phyloP scores from a whole-genome alignment of 2,797 vertebrate species.

The Tapirus indicus region DNA sequence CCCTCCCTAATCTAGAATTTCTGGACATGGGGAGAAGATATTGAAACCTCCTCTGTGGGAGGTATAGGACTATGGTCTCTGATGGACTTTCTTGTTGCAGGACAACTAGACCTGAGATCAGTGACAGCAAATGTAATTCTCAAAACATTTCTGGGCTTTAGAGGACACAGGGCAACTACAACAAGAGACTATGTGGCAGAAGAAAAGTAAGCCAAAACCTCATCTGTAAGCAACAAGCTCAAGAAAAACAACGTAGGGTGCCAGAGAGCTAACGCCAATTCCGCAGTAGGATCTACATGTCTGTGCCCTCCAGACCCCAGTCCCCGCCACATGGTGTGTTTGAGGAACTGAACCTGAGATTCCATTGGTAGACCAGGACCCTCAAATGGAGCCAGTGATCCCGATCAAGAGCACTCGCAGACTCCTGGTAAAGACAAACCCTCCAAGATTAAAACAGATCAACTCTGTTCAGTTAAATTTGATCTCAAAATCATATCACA shows the following conservation, averaged over 20 bases:
- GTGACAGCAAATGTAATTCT: not conserved
- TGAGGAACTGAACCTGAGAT: not conserved
- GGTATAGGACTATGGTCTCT: not conserved
- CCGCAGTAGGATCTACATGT: not conserved
- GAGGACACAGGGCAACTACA: not conserved
- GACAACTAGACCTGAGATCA: not conserved
- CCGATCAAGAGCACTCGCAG: slow-evolving; percentile 16
- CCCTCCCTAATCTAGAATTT: not conserved
- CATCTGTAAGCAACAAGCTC: not conserved
- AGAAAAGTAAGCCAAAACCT: slow-evolving; percentile 5
- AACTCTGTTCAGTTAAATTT: not conserved
- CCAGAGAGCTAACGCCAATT: not conserved
- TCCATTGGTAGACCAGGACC: not conserved
- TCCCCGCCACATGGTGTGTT: not conserved
- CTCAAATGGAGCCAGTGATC: not conserved
- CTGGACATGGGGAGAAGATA: not conserved
- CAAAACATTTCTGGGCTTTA: not conserved
- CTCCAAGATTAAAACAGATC: not conserved
- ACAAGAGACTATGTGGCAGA: not conserved
- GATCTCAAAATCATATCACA: slow-evolving; percentile 23
- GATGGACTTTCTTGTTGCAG: not conserved
- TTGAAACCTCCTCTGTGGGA: not conserved
- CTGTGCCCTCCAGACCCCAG: not conserved
- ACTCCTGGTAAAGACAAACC: not conserved
- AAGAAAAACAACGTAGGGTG: not conserved